phyloP scores from a whole-genome alignment of 2,113 vertebrate genomes.

The Hoplias malabaricus region DNA sequence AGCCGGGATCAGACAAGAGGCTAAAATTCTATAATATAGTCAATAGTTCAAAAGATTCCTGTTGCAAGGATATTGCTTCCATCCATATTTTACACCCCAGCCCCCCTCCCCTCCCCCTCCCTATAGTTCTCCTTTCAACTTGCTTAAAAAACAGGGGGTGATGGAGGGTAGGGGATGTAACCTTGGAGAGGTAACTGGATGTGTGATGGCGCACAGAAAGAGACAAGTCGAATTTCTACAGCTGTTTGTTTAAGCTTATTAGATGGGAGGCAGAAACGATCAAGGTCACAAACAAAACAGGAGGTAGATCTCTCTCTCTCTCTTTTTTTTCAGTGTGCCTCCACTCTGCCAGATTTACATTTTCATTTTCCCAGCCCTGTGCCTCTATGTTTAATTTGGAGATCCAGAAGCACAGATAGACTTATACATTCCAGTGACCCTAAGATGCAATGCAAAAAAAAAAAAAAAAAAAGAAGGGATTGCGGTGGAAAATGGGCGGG shows the following conservation, averaged over 20 bases:
- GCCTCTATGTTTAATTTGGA: conserved; percentile 73
- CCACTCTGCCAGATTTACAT: conserved; percentile 67
- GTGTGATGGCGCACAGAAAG: conserved; percentile 52
- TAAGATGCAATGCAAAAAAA: conserved; percentile 38
- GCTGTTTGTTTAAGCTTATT: conserved; percentile 69
- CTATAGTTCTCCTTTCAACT: background rate
- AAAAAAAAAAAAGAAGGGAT: background rate
- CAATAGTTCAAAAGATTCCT: conserved; percentile 61
- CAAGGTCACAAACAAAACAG: conserved; percentile 66
- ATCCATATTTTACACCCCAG: conserved; percentile 16
- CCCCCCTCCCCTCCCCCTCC: background rate
- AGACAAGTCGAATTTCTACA: conserved; percentile 51
- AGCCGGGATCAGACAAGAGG: conserved; percentile 62
- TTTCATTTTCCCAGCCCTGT: conserved; percentile 68
- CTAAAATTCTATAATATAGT: conserved; percentile 57
- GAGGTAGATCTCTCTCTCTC: conserved; percentile 56
- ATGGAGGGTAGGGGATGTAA: conserved; percentile 30
- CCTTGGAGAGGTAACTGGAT: conserved; percentile 60
- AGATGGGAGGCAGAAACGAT: conserved; percentile 58
- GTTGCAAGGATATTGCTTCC: conserved; percentile 44
- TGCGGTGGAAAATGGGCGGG: conserved; percentile 38
- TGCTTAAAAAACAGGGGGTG: background rate
- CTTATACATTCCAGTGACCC: conserved; percentile 63
- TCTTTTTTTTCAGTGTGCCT: conserved; percentile 28
- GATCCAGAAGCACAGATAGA: conserved; percentile 66